Evolutionary conservation across 30 jellyfish, hydroid and myxozoan species (phyloP).

Genomic region (Chrysaora quinquecirrha): DNA sequence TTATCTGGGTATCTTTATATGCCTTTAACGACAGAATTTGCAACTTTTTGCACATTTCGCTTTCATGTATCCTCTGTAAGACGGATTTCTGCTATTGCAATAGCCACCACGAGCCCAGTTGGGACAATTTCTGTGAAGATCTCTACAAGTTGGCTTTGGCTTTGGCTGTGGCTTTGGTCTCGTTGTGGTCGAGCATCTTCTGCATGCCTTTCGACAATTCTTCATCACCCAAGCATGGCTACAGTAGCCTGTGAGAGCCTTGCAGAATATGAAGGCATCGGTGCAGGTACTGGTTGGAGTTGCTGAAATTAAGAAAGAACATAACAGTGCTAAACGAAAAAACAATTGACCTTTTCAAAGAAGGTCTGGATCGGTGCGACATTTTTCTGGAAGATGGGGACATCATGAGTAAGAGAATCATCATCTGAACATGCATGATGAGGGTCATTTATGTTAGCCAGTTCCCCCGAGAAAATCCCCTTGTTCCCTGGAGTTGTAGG

Average conservation of each 20-base stretch:
- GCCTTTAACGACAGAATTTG: constrained; percentile 17
- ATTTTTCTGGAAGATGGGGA: not conserved
- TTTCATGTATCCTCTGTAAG: constrained; percentile 47
- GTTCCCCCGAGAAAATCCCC: too few relatives aligned
- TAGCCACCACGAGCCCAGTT: constrained; percentile 36
- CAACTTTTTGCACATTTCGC: constrained; percentile 53
- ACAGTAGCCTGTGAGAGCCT: constrained; percentile 6
- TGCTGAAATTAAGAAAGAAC: not conserved
- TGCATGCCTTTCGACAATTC: constrained; percentile 24
- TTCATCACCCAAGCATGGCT: constrained; percentile 20
- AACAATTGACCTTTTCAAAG: not conserved
- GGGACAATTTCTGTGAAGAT: constrained; percentile 16
- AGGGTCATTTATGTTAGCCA: not conserved
- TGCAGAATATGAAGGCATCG: constrained; percentile 4
- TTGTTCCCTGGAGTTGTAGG: too few relatives aligned
- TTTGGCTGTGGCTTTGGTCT: constrained; percentile 45
- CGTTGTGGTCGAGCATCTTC: constrained; percentile 24
- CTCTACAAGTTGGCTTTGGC: constrained; percentile 55
- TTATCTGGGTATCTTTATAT: too few relatives aligned
- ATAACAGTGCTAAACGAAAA: not conserved
- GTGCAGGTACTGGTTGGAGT: not conserved
- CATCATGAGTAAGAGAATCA: too few relatives aligned
- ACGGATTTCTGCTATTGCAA: constrained; percentile 21
- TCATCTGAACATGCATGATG: not conserved
- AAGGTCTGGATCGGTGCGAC: too few relatives aligned